Base-by-base conservation (phyloP, 30 jellyfish, hydroid and myxozoan species). In the Pseudorhiza aurosa region DNA sequence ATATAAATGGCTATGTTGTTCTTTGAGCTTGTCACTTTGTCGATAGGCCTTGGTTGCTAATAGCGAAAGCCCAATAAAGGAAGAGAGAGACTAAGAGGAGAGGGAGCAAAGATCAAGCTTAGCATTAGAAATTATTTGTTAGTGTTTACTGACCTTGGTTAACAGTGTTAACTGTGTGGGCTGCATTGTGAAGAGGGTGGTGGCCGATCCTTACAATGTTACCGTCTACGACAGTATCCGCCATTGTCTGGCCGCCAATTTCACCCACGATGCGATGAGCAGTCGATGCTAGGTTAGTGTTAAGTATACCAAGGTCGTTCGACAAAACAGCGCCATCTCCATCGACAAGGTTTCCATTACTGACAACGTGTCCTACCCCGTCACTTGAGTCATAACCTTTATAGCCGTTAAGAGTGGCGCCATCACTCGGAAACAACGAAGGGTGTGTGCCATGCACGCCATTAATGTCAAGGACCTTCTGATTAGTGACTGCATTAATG, bases 111-210 rank as follows among this genome's bases (percentile, higher is more conserved):
- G n/a, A n/a, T n/a, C n/a, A n/a, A n/a, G n/a, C n/a, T n/a, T n/a
- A n/a, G n/a, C n/a, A n/a, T n/a, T n/a, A n/a, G n/a, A n/a, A n/a
- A n/a, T n/a, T n/a, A n/a, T 4, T 24, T 33, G 68, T 68, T 39
- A 43, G 53, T 22, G 39, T 46, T 43, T 47, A 74, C 87, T 14
- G 53, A 77, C 89, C 89, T 77, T 43, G 62, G 45, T 64, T 65
- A 17, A 77, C 36, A 22, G 21, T 33, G 50, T 60, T 62, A 62
- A 33, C 50, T 30, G 19, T 64, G 21, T 64, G 49, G 32, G 33
- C 31, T 30, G 69, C 58, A 46, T 45, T 36, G n/a, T 70, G 83
- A 33, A 18, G 47, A 27, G 49, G 26, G 31, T 70, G 83, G 35
- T 51, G 25, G 18, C 83, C 83, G 29, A 25, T 22, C 19, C 53